phyloP scores from a whole-genome alignment of 1,140 invertebrate species.

The Drosophila melanica region DNA sequence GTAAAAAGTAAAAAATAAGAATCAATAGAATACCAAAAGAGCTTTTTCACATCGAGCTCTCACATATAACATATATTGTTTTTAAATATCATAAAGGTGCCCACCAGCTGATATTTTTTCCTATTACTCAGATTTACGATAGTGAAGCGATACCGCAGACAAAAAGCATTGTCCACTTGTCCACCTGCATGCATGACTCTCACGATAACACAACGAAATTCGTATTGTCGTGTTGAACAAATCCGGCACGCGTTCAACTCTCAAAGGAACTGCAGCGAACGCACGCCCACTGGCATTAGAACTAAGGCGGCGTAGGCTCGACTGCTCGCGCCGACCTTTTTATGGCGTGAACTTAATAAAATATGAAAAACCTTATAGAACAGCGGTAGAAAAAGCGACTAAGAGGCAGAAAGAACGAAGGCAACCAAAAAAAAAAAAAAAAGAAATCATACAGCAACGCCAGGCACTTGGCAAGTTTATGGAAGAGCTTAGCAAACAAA shows the following conservation, averaged over 20 bases:
- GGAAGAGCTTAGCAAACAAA: conserved; percentile 82
- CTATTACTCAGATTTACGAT: too few species aligned
- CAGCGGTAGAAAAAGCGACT: conserved; percentile 3
- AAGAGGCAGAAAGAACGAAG: conserved; percentile 1
- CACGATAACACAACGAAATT: too few species aligned
- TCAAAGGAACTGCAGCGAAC: conserved; percentile 37
- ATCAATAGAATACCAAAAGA: too few species aligned
- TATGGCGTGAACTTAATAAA: conserved; percentile 69
- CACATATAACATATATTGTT: too few species aligned
- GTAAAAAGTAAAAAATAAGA: too few species aligned
- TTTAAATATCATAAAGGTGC: not conserved
- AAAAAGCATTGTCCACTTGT: too few species aligned
- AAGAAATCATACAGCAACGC: conserved; percentile 59
- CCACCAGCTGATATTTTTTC: not conserved
- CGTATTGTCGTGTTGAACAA: not conserved
- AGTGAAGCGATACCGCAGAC: too few species aligned
- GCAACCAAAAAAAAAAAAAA: conserved; percentile 8
- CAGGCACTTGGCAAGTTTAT: conserved; percentile 79
- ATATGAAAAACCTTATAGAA: conserved; percentile 68
- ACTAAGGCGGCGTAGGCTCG: conserved; percentile 41
- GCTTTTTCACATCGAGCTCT: too few species aligned
- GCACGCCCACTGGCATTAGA: conserved; percentile 50
- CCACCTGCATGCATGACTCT: too few species aligned
- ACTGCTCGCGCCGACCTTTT: conserved; percentile 53
- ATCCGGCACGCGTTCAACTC: conserved; percentile 15